phyloP scores from a whole-genome alignment of 1,140 invertebrate species.

The Pseudomyrmex cubaensis region DNA sequence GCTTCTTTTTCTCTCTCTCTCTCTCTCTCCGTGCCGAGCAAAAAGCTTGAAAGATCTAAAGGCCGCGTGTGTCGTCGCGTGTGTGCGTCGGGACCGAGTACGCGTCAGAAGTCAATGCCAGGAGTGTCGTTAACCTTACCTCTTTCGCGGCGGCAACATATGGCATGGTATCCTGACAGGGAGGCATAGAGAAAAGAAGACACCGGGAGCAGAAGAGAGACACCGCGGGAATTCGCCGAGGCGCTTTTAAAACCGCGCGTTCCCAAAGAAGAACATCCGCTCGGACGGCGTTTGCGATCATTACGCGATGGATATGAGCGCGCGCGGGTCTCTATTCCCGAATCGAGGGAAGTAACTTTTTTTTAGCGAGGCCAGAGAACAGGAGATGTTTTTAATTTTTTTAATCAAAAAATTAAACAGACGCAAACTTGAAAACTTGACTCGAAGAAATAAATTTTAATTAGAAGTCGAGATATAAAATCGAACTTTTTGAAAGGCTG shows the following conservation, averaged over 20 bases:
- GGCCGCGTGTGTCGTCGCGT: conserved; percentile 34
- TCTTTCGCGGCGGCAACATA: conserved; percentile 42
- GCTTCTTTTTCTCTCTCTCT: too few relatives aligned
- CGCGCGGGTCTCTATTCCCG: too few relatives aligned
- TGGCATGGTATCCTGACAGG: conserved; percentile 49
- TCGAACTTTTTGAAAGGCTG: too few relatives aligned
- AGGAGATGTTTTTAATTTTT: too few relatives aligned
- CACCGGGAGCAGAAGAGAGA: background rate
- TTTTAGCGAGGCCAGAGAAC: too few relatives aligned
- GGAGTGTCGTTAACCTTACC: conserved; percentile 56
- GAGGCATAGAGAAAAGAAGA: conserved; percentile 9
- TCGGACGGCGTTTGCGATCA: conserved; percentile 1
- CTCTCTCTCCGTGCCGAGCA: conserved; percentile 10
- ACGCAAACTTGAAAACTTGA: too few relatives aligned
- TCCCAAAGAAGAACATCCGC: too few relatives aligned
- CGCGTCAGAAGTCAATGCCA: conserved; percentile 58
- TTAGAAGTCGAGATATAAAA: too few relatives aligned
- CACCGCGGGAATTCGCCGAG: conserved; percentile 26
- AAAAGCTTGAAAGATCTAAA: conserved; percentile 42
- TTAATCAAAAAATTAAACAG: too few relatives aligned
- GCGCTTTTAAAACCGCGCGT: background rate
- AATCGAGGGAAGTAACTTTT: too few relatives aligned
- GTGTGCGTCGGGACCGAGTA: conserved; percentile 12
- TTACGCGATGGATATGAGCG: background rate
- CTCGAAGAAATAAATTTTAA: too few relatives aligned